Evolutionary conservation across 2,113 vertebrate genomes (phyloP), one percentile per base, ranked within the genome.

Genomic region (Lichenostomus cassidix): DNA sequence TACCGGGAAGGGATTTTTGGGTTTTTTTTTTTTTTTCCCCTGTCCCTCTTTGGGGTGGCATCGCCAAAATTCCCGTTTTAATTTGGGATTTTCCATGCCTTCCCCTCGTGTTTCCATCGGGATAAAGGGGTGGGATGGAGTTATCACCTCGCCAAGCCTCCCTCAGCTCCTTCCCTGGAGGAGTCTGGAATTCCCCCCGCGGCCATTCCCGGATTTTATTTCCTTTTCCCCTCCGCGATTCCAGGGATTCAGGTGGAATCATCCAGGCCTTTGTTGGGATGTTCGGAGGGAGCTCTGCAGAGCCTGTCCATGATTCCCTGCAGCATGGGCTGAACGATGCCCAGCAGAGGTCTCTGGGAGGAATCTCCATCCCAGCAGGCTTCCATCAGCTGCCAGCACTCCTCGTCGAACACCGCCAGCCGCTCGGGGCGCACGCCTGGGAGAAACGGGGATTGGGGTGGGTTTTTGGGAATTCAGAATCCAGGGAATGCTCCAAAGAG

Each of bases 361-460:
- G 99, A 97, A 91, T 99, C 99, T 2, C 99, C 99, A 7, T 98
- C 99, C 99, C 99, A 99, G 70, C 99, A 99, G 12, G 99, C 99
- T 96, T 99, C 99, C 99, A 99, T 99, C 96, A 99, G 96, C 98
- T 99, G 99, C 99, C 99, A 99, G 97, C 99, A 99, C 23, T 99
- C 99, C 94, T 99, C 99, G 14, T 99, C 99, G 19, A 99, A 99
- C 87, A 95, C 88, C 2, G 98, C 55, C 7, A 99, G 95, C 4
- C 99, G 98, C 91, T 99, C 99, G 0, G 99, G 99, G 8, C 99
- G 98, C 19, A 98, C 98, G 69, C 99, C 99, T 99, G 96, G 15
- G 27, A 69, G 74, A 25, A 42, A 42, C 42, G 42, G 41, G 41
- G 13, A n/a, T n/a, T n/a, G 10, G 41, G 41, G 41, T n/a, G n/a